A percentile compares a stretch with the other conserved stretches of the same genome.
phyloP scores from a whole-genome alignment of 2,888 invertebrate genomes.

The Agrypnus murinus region DNA sequence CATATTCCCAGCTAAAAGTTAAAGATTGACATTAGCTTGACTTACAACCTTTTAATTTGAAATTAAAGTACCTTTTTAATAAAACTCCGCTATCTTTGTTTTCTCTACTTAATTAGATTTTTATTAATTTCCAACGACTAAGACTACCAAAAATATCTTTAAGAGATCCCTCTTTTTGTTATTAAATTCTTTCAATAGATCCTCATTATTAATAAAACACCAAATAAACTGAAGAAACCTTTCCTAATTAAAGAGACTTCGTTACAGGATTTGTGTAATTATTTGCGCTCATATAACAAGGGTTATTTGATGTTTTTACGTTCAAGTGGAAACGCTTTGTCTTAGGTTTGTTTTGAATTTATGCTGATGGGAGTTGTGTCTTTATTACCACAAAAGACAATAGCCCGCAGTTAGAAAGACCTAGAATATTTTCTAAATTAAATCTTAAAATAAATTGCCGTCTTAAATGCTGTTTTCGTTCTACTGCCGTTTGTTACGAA shows the following conservation, averaged over 20 bases:
- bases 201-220: conserved; percentile 5
- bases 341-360: conserved; percentile 22
- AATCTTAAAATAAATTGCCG: conserved; percentile 19
- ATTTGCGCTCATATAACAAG: conserved; percentile 33
- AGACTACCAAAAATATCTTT: neutral
- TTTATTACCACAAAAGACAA: conserved; percentile 29
- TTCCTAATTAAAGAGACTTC: conserved; percentile 23
- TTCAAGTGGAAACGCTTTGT: conserved; percentile 21
- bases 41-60: no score
- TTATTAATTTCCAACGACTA: neutral
- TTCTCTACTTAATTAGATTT: no score
- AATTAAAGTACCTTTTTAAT: no score
- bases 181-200: no score
- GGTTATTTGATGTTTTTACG: conserved; percentile 31
- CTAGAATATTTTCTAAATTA: conserved; percentile 29
- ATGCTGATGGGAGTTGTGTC: conserved; percentile 21
- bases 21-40: no score
- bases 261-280: conserved; percentile 36
- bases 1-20: no score
- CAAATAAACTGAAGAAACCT: conserved; percentile 23
- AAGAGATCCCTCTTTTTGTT: no score
- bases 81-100: no score
- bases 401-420: conserved; percentile 19
- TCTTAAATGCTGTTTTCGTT: conserved; percentile 10
- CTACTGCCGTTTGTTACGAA: neutral